Base-by-base conservation (phyloP, 2,888 invertebrate species). In the Trissoscelio sp. region DNA sequence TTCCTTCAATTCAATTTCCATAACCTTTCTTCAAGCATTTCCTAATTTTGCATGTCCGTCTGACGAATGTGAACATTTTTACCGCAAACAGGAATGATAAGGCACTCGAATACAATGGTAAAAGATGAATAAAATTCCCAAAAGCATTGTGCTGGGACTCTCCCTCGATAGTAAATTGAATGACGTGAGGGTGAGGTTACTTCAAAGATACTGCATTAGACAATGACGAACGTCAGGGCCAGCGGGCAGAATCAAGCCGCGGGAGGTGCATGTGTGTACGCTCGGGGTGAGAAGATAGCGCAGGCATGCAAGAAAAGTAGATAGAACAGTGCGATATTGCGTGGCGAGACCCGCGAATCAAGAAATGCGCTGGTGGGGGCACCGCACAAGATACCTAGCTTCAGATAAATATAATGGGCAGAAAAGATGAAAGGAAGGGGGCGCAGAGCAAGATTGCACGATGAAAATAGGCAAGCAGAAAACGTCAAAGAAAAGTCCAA, bases 321-420 rank as follows among this genome's bases (percentile, higher is more conserved):
- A 77, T 77, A 69, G 60, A 60, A 53, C 22, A 44, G 75, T 60
- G 58, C 44, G 75, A 77, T 77, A 77, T 77, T 69, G 69, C 66
- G 69, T 53, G 69, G 55, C 62, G 62, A 58, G 77, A 69, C 55
- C 69, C 22, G 77, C 69, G 66, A 75, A 77, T 77, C 42, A 60
- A 58, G 70, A 12, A 58, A 46, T 46, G 7, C 5, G 28, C 7
- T 24, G 69, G 57, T 46, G 37, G 69, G 67, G 44, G 9, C 6
- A 46, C 24, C n/a, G n/a, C n/a, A n/a, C 7, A 20, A 66, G 66
- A 75, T 75, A 66, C 57, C 48, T 66, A 28, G 42, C 16, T 28
- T 34, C 48, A 34, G 74, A 66, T 58, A 66, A 75, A 75, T 66
- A 57, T 66, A 66, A 75, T 58, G 39, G 57, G 48, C 34, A 67